Evolutionary conservation across 2,888 invertebrate genomes (phyloP), one percentile per base, ranked within the genome.

Genomic region (Aleiodes testaceus): DNA sequence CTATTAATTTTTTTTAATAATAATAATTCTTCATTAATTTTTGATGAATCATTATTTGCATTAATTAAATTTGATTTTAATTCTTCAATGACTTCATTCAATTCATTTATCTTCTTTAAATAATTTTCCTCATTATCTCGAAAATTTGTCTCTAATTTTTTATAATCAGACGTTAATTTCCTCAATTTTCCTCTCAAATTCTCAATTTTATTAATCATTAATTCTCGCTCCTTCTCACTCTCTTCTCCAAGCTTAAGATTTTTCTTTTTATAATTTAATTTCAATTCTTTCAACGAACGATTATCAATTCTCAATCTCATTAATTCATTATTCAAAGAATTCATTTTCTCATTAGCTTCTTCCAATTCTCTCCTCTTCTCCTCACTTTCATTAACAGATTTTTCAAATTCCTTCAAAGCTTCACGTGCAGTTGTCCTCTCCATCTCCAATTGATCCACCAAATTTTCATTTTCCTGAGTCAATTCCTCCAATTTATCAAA

Each of bases 301-400:
- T 72, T 75, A 18, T 76, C 74, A 4, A 36, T 50, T 30, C 68
- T 52, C 49, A 71, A 64, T n/a, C 45, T 53, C 1, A 14, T 22
- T 42, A 72, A 26, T 59, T 69, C 55, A 66, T 68, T 69, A 30
- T 70, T 66, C 3, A 75, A 44, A 1, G 45, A 20, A 49, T 30
- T 63, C 14, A 66, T 66, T 49, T 74, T 72, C 18, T 71, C 68
- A 30, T 73, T 64, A 50, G 69, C 7, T 45, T 74, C 66, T 59
- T 76, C 76, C 69, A 79, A 67, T 26, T 78, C 76, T 52, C 75
- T 73, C 14, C 66, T 78, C 50, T 80, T 61, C 4, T 30, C 47
- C 45, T 71, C 78, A 65, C 75, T 80, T 36, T 78, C 76, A 26
- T 70, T 75, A 4, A 63, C 18, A 70, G 72, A 18, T 77, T 55